A percentile compares a stretch with the other conserved stretches of the same genome.
Conservation (phyloP, 2,113 vertebrate species). For the Indicator indicator region DNA sequence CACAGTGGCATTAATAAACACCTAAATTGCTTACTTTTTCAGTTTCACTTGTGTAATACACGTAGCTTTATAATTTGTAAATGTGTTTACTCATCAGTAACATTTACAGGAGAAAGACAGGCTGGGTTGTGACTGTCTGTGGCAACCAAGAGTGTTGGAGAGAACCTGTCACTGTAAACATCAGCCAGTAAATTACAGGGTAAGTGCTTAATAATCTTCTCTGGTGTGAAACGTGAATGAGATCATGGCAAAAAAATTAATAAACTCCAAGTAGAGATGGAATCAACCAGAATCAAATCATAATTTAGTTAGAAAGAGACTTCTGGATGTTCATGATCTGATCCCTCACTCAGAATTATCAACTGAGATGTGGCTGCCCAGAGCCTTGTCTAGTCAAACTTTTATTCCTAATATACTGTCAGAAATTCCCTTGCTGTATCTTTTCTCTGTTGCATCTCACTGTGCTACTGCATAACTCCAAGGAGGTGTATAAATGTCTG, state of each 20-base stretch:
- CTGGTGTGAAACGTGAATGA: not conserved
- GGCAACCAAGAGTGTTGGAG: not conserved
- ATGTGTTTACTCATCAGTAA: not conserved
- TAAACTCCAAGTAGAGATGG: not conserved
- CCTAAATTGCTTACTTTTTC: not conserved
- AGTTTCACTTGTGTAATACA: not conserved
- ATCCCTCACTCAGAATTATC: not conserved
- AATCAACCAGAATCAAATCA: not conserved
- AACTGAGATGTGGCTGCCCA: not conserved
- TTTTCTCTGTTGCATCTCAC: not conserved
- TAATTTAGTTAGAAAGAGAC: not conserved
- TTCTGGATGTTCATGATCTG: not conserved
- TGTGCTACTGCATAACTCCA: not conserved
- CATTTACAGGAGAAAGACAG: not conserved
- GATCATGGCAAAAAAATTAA: not conserved
- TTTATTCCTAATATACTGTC: not conserved
- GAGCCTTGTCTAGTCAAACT: accelerated
- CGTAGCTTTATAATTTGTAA: not conserved
- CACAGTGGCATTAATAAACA: not conserved
- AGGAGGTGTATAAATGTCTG: not conserved
- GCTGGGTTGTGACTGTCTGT: not conserved
- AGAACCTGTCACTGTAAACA: not conserved
- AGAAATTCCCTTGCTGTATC: not conserved
- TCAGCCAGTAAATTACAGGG: not conserved
- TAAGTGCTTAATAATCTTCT: not conserved